Evolutionary conservation across 2,888 invertebrate genomes (phyloP).

Genomic region (Trachelus troglodyta): DNA sequence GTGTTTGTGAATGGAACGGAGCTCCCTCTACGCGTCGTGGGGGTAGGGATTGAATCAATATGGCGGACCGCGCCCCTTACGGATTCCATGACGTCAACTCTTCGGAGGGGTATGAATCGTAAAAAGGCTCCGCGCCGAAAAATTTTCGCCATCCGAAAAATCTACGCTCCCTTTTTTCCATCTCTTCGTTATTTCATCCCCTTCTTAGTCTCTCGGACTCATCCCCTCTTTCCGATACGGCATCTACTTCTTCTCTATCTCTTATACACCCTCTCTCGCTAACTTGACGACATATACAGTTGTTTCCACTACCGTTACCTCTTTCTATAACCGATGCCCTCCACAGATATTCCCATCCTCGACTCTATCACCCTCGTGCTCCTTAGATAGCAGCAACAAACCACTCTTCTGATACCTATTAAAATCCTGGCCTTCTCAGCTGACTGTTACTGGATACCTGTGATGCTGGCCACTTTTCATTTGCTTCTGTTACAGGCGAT

Average conservation of each 20-base stretch:
- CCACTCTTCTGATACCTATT: too few species aligned
- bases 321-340: too few species aligned
- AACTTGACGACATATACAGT: background rate
- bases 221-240: background rate
- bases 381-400: too few species aligned
- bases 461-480: too few species aligned
- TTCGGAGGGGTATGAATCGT: conserved; percentile 18
- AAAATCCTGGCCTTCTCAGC: too few species aligned
- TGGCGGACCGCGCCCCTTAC: conserved; percentile 54
- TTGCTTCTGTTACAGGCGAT: too few species aligned
- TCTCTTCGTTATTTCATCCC: background rate
- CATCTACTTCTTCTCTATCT: background rate
- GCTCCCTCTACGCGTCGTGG: conserved; percentile 22
- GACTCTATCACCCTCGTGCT: too few species aligned
- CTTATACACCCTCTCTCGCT: background rate
- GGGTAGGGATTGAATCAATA: conserved; percentile 52
- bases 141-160: conserved; percentile 4
- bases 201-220: background rate
- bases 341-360: too few species aligned
- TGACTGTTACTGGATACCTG: too few species aligned
- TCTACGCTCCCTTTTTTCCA: background rate
- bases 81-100: conserved; percentile 49
- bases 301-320: background rate
- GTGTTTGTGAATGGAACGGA: conserved; percentile 54
- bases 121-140: conserved; percentile 9